Percentiles rank a stretch among this genome's conserved stretches.
Conservation (phyloP, 2,888 invertebrate species). For the Allolobophora icterica region DNA sequence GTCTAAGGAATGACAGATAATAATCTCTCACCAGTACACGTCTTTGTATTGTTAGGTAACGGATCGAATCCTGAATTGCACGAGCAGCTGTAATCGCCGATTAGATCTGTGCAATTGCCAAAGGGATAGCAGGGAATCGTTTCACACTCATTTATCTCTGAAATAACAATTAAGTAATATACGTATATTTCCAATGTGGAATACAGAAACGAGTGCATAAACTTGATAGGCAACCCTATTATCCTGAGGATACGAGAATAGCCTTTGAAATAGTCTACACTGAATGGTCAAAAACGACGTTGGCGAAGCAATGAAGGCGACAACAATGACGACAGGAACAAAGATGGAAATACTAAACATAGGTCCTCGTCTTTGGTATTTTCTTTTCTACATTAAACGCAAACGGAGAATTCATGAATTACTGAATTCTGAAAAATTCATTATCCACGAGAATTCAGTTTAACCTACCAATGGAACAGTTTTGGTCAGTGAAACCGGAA, state of each 20-base stretch:
- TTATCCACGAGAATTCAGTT: background rate
- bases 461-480: background rate
- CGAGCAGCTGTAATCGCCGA: constrained; percentile 74
- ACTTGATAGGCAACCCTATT: background rate
- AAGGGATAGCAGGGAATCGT: constrained; percentile 67
- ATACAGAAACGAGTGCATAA: background rate
- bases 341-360: background rate
- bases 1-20: background rate
- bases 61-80: constrained; percentile 75
- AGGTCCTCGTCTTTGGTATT: background rate
- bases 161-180: background rate
- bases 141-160: constrained; percentile 67
- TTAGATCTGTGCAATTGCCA: constrained; percentile 61
- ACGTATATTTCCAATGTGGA: background rate
- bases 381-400: background rate
- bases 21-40: background rate
- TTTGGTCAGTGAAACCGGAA: background rate
- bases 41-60: background rate
- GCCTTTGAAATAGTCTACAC: background rate
- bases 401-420: background rate
- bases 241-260: too few species aligned
- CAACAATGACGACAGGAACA: too few species aligned
- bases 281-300: background rate
- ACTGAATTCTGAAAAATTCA: too few species aligned
- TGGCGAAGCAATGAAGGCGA: too few species aligned